A percentile compares a stretch with the other conserved stretches of the same genome.
Evolutionary conservation across 1,140 invertebrate species (phyloP).

Genomic region (Atopsyche davidsoni): DNA sequence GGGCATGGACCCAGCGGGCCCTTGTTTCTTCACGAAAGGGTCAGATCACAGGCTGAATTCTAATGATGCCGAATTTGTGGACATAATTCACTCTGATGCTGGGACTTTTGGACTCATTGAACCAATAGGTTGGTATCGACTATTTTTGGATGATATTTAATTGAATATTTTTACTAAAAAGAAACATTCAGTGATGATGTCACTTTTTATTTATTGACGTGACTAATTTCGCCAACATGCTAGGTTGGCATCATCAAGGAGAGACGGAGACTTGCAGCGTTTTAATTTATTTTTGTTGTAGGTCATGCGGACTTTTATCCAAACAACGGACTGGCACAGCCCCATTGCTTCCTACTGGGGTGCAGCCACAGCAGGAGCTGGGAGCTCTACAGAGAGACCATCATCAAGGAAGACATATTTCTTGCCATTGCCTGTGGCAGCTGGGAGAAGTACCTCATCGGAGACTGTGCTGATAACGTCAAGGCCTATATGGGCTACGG

Average conservation of each 20-base stretch:
- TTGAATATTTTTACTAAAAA: too few species aligned
- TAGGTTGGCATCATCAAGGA: too few species aligned
- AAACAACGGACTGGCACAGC: slow-evolving; percentile 57
- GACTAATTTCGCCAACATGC: too few species aligned
- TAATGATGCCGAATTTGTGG: slow-evolving; percentile 50
- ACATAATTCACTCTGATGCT: slow-evolving; percentile 52
- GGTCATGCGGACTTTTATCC: slow-evolving; percentile 62
- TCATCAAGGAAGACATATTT: slow-evolving; percentile 48
- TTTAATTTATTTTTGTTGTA: too few species aligned
- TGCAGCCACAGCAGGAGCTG: slow-evolving; percentile 57
- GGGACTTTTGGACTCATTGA: slow-evolving; percentile 50
- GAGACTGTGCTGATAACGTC: slow-evolving; percentile 41
- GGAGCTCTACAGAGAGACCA: slow-evolving; percentile 54
- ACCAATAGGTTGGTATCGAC: too few species aligned
- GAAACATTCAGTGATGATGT: too few species aligned
- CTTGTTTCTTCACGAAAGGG: slow-evolving; percentile 49
- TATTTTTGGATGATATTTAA: too few species aligned
- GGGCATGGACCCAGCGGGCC: slow-evolving; percentile 57
- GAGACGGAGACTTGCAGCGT: too few species aligned
- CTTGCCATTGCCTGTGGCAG: slow-evolving; percentile 43
- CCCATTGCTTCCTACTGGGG: slow-evolving; percentile 56
- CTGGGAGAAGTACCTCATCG: slow-evolving; percentile 45
- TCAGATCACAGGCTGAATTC: slow-evolving; percentile 47
- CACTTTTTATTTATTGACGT: too few species aligned
- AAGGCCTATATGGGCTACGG: slow-evolving; percentile 50